Base-by-base conservation (phyloP, 2,888 invertebrate species). In the Eupelmus urozonus region DNA sequence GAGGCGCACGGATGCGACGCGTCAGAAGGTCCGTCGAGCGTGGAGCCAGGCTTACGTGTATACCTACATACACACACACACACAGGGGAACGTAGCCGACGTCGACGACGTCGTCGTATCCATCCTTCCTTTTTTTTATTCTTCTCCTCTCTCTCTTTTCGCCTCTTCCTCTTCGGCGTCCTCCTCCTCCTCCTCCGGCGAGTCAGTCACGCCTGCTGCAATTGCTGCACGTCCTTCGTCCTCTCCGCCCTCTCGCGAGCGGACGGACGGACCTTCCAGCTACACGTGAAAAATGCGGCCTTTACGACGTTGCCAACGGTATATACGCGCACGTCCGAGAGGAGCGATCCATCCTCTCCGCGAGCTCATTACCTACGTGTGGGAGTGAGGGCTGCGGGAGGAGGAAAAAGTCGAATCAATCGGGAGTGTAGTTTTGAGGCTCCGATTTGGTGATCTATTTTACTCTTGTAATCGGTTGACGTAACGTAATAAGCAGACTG, bases 261-360 rank as follows among this genome's bases (percentile, higher is more conserved):
- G 59, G 51, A 49, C 51, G 63, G 20, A 59, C 83, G 82, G 83
- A 83, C 84, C 84, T 83, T 83, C 84, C 81, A 85, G 84, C 82
- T 82, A 85, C 34, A 34, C 85, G 85, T 83, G 84, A 85, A 85
- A 86, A 86, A 86, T 86, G 86, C 82, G 82, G 83, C 84, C 84
- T 45, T 83, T 82, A 84, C 84, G 84, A 85, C 81, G 84, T 82
- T 84, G 82, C 83, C 84, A 84, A 82, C 83, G 86, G 85, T 82
- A 85, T 83, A 66, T 60, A 42, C 23, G 23, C 20, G 42, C 51
- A 83, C n/a, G n/a, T n/a, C n/a, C 84, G 78, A 62, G 53, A 55
- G 25, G 81, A n/a, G 73, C 83, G 81, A 81, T 84, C 83, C 83
- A 84, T 83, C 84, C 78, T 78, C 71, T 45, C n/a, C n/a, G n/a